Percentiles rank a stretch among this genome's conserved stretches.
Evolutionary conservation across 2,888 invertebrate species (phyloP).

Genomic region (Mimumesa dahlbomi): DNA sequence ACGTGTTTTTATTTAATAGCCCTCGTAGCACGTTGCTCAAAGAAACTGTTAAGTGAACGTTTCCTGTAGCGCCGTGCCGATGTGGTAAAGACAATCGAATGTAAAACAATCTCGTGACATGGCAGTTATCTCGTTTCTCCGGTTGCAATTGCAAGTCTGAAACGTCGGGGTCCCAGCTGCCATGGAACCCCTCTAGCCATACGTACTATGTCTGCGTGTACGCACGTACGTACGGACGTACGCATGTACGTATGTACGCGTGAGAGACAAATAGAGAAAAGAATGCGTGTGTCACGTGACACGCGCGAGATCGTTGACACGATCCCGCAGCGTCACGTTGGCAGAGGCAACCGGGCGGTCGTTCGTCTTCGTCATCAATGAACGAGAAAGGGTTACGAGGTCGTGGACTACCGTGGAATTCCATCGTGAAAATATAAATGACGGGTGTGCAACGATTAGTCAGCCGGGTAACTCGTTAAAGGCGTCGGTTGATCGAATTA

Average conservation of each 20-base stretch:
- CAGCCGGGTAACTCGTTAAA: conserved; percentile 48
- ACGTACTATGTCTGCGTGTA: too few species aligned
- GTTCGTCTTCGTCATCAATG: conserved; percentile 19
- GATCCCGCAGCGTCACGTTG: too few species aligned
- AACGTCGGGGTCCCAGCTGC: background rate
- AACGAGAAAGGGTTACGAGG: conserved; percentile 21
- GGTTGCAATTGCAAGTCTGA: background rate
- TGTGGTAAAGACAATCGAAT: background rate
- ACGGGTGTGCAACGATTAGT: conserved; percentile 41
- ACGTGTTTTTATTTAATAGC: too few species aligned
- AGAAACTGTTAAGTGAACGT: too few species aligned
- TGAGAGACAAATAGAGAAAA: background rate
- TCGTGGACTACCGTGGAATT: conserved; percentile 16
- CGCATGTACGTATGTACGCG: background rate
- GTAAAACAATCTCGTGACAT: background rate
- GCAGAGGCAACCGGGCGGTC: too few species aligned
- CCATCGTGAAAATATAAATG: conserved; percentile 1
- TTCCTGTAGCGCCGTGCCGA: background rate
- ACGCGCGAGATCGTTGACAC: conserved; percentile 23
- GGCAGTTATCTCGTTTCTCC: background rate
- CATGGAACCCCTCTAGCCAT: too few species aligned
- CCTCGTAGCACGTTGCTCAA: too few species aligned
- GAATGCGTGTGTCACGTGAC: conserved; percentile 17
- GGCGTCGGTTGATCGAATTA: conserved; percentile 57
- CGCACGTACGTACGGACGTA: background rate